These are phyloP conservation scores for Prionace glauca DNA, from an alignment of 2,797 vertebrate species.

Conservation along the genomic window DNA sequence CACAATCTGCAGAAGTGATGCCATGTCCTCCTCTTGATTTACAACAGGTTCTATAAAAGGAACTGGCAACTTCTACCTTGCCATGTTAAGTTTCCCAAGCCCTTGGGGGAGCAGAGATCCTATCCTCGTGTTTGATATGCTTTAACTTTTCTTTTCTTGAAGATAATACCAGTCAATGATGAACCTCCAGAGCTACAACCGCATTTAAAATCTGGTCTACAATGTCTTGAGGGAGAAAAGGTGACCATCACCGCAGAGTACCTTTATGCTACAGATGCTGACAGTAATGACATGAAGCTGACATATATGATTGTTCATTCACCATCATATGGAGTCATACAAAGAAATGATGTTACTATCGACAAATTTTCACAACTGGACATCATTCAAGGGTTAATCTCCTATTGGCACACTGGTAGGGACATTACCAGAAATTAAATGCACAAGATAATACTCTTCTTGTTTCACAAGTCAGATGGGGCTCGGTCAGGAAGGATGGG, in stretches of 20 bases:
- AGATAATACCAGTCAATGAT: constrained; percentile 59
- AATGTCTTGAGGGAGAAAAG: constrained; percentile 52
- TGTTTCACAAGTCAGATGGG: neutral
- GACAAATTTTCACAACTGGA: constrained; percentile 64
- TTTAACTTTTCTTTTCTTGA: constrained; percentile 29
- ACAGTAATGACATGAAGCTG: constrained; percentile 57
- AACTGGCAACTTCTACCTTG: neutral
- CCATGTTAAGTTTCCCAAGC: neutral
- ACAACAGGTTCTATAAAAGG: neutral
- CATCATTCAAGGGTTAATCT: constrained; percentile 57
- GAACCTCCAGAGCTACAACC: constrained; percentile 55
- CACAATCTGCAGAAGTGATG: neutral
- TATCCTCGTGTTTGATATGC: neutral
- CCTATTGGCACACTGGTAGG: constrained; percentile 58
- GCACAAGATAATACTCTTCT: neutral
- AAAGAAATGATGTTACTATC: constrained; percentile 50
- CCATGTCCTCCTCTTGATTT: neutral
- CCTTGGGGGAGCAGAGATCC: neutral
- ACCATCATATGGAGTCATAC: constrained; percentile 51
- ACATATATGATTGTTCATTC: constrained; percentile 55
- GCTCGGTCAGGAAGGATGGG: no score
- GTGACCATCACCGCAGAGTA: constrained; percentile 55
- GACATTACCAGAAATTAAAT: neutral
- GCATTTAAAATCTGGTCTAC: constrained; percentile 51
- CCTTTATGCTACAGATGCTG: constrained; percentile 56